These are phyloP conservation scores for Myotis lucifugus DNA, from an alignment of 2,113 vertebrate species.

Conservation along the genomic window DNA sequence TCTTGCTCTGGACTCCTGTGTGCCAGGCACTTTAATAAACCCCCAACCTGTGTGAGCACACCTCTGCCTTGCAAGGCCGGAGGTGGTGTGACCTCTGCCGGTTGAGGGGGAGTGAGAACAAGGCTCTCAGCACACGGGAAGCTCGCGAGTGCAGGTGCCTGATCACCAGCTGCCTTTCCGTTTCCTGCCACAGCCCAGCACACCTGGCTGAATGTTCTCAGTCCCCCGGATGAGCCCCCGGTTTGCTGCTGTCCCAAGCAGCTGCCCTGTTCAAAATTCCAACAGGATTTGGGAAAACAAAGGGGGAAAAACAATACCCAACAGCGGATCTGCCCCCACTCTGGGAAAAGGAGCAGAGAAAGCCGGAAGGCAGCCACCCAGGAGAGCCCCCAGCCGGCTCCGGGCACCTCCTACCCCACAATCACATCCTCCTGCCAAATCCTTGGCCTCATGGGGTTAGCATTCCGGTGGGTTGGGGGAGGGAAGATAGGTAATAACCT, in stretches of 20 bases:
- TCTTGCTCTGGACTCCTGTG: not conserved
- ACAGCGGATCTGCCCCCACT: not conserved
- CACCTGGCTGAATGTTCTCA: not conserved
- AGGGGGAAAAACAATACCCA: slow-evolving; percentile 39
- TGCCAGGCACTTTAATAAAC: not conserved
- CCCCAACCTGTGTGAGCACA: fast-evolving
- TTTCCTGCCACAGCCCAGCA: not conserved
- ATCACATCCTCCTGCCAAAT: not conserved
- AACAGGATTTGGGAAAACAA: slow-evolving; percentile 15
- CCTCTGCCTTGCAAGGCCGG: not conserved
- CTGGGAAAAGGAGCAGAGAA: not conserved
- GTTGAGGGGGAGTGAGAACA: not conserved
- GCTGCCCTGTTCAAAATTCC: not conserved
- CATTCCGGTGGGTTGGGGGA: not conserved
- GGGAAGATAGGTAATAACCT: not conserved
- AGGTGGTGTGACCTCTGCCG: not conserved
- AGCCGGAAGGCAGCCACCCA: not conserved
- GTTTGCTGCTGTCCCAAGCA: not conserved
- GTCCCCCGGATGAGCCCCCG: not conserved
- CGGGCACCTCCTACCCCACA: not conserved
- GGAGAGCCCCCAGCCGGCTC: not conserved
- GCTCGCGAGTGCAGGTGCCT: not conserved
- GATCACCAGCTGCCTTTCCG: not conserved
- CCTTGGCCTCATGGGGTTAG: not conserved
- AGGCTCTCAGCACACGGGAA: not conserved